Base-by-base conservation (phyloP, 2,797 vertebrate species). In the Micrastur ruficollis region DNA sequence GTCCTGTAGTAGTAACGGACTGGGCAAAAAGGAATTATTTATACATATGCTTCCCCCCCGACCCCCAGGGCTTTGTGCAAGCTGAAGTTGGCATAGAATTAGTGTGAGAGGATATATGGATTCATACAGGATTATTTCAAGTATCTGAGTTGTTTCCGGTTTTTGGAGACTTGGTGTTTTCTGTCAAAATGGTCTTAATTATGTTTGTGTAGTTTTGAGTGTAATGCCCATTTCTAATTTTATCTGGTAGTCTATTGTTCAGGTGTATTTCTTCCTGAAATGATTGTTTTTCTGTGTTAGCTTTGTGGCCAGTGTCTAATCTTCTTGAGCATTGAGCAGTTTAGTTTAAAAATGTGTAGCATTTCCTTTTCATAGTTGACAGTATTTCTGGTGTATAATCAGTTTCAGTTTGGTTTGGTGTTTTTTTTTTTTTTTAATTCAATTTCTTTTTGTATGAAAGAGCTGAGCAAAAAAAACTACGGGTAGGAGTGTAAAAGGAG, bases 311-410 rank as follows among this genome's bases (percentile, higher is more conserved):
- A 23, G 34, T n/a, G 26, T 85, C 65, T 93, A 7, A 18, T 81
- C 55, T 55, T 91, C 61, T 62, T 49, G 36, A 59, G 44, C 74
- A 80, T 12, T 68, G 50, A 85, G 29, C 62, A 85, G 34, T 87
- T 91, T 19, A 31, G 21, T 92, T 95, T 81, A 87, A 91, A 81
- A 89, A 71, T 82, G 31, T 71, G 59, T 91, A 85, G 56, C 71
- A 40, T 92, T 96, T 95, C 32, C 52, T 94, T 89, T 91, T 91
- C 53, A 15, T 88, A 50, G n/a, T 71, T 71, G 65, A 85, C 79
- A 83, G 36, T 92, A 82, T 95, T 93, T 91, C 67, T 86, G 55
- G 52, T 80, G 36, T 87, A 29, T 76, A 71, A 85, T 83, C 68
- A 74, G 52, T 91, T 92, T 92, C 68, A n/a, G 56, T 88, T 93